Evolutionary conservation across 2,113 vertebrate species (phyloP), one percentile per base, ranked within the genome.

Genomic region (Serilophus lunatus): DNA sequence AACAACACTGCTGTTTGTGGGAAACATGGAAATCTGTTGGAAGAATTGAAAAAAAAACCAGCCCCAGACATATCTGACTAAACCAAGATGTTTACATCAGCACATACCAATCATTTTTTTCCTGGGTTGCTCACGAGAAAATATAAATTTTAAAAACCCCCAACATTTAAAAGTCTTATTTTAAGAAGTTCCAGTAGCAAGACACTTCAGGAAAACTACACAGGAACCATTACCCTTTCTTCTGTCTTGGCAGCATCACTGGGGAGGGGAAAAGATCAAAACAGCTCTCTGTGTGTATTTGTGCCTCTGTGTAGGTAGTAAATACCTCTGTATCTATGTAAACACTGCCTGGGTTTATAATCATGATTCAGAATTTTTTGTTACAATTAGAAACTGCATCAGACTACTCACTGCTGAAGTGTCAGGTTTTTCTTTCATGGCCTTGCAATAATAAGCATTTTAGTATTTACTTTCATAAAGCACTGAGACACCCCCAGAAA

Each of bases 61-160:
- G n/a, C 40, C 40, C 24, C 0, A 56, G 18, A 40, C 17, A 2
- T 57, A 42, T 91, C 69, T 70, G 57, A 76, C 87, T 95, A 86
- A 96, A 92, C 61, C 83, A 88, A 97, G 82, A 96, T 96, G 83
- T 97, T 97, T 97, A 95, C 81, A 92, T 96, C 92, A 94, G 96
- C 75, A 93, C 90, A 97, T 97, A 96, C 88, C 91, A 50, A 18
- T 84, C 18, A 38, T 97, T 90, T 91, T 78, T 84, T 92, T 92
- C 24, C 49, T 44, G 25, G 40, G 36, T 83, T 95, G 51, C 68
- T 96, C 78, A 82, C 69, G 83, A 83, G 45, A 93, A 95, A 92
- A 84, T 79, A 89, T 24, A 84, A 75, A 88, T 81, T 69, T 9
- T 1, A 53, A 65, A 44, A 51, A 54, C 1, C 3, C 2, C 4